A percentile compares a stretch with the other conserved stretches of the same genome.
phyloP scores from a whole-genome alignment of 2,888 invertebrate genomes.

The Gryllus longicercus region DNA sequence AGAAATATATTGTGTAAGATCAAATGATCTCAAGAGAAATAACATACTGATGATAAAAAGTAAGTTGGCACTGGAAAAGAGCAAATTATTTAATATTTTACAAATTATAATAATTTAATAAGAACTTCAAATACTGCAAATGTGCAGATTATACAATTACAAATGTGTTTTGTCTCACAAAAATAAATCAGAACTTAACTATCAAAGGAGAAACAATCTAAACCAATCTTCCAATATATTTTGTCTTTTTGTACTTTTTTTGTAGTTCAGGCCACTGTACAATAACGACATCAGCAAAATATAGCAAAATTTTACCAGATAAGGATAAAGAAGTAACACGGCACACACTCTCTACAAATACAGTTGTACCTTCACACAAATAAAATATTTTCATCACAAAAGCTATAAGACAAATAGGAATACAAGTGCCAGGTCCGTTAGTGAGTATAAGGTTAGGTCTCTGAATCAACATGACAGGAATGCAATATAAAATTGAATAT shows the following conservation, averaged over 20 bases:
- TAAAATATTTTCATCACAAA: constrained; percentile 69
- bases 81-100: too few species aligned
- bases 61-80: too few species aligned
- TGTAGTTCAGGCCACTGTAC: constrained; percentile 89
- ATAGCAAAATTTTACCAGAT: constrained; percentile 80
- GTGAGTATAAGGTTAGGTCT: constrained; percentile 80
- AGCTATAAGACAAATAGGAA: constrained; percentile 81
- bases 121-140: too few species aligned
- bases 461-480: constrained; percentile 65
- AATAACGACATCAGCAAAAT: constrained; percentile 77
- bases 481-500: constrained; percentile 62
- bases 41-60: too few species aligned
- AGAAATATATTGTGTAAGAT: too few species aligned
- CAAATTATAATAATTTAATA: too few species aligned
- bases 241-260: constrained; percentile 61
- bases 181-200: too few species aligned
- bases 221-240: constrained; percentile 70
- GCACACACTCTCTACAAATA: constrained; percentile 94
- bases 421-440: constrained; percentile 96
- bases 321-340: constrained; percentile 85
- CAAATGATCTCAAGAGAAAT: too few species aligned
- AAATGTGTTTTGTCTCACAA: too few species aligned
- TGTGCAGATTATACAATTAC: too few species aligned
- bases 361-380: constrained; percentile 65
- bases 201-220: constrained; percentile 3